Evolutionary conservation across 2,888 invertebrate genomes (phyloP).

Genomic region (Neoscelio sp.): DNA sequence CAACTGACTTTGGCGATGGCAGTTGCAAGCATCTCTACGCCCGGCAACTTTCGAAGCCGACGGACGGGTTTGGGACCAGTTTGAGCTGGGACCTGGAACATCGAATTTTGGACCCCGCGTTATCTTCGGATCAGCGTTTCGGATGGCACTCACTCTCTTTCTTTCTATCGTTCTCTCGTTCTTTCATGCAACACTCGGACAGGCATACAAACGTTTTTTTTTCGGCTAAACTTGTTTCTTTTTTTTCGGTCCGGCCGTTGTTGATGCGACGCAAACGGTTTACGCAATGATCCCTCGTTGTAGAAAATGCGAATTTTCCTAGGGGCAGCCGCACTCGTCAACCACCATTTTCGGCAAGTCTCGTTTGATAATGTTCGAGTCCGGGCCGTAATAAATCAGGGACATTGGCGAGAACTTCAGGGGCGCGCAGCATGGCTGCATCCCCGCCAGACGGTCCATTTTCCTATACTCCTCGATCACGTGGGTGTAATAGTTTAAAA

Average conservation of each 20-base stretch:
- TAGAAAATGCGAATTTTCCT: slow-evolving; percentile 71
- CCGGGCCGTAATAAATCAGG: slow-evolving; percentile 95
- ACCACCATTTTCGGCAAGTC: slow-evolving; percentile 98
- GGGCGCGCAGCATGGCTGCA: slow-evolving; percentile 96
- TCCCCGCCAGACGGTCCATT: slow-evolving; percentile 89
- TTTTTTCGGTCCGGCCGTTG: slow-evolving; percentile 37
- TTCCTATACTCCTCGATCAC: slow-evolving; percentile 95
- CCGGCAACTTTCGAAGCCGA: slow-evolving; percentile 61
- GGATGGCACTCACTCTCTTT: slow-evolving; percentile 15
- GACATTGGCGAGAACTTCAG: slow-evolving; percentile 96
- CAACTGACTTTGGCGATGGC: slow-evolving; percentile 60
- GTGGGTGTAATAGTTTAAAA: slow-evolving; percentile 94
- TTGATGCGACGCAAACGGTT: slow-evolving; percentile 32
- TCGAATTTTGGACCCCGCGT: slow-evolving; percentile 59
- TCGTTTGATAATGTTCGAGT: slow-evolving; percentile 95
- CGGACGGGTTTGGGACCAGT: slow-evolving; percentile 56
- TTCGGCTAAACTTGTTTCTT: slow-evolving; percentile 9
- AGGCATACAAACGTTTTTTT: slow-evolving; percentile 25
- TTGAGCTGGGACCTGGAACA: slow-evolving; percentile 54
- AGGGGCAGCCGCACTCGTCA: slow-evolving; percentile 97
- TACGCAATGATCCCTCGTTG: slow-evolving; percentile 14
- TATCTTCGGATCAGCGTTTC: slow-evolving; percentile 52
- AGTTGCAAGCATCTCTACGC: slow-evolving; percentile 66
- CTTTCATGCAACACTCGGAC: slow-evolving; percentile 17
- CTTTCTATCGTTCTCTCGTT: not conserved